These are phyloP conservation scores for Dromas ardeola DNA, from an alignment of 2,113 vertebrate genomes.

Conservation along the genomic window DNA sequence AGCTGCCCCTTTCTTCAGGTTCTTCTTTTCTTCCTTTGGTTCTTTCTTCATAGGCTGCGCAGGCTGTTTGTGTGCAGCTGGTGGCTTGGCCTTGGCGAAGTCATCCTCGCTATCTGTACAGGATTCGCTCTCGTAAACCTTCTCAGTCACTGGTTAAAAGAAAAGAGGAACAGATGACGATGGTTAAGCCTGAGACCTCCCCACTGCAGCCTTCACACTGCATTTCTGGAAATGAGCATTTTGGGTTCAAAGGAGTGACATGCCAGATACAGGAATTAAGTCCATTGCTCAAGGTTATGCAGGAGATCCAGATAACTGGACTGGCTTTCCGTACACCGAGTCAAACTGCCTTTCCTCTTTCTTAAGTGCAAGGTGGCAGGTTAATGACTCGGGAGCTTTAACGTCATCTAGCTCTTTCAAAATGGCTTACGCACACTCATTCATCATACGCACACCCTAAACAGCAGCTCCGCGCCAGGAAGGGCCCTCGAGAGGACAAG, in stretches of 20 bases:
- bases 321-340: background rate
- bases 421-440: accelerated
- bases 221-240: background rate
- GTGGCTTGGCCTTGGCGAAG: conserved; percentile 44
- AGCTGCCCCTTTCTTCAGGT: conserved; percentile 76
- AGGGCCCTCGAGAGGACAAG: background rate
- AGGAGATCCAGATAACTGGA: background rate
- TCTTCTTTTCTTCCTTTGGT: conserved; percentile 79
- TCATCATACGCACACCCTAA: accelerated
- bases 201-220: background rate
- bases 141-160: conserved; percentile 87
- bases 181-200: background rate
- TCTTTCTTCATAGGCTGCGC: conserved; percentile 47
- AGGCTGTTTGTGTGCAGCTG: conserved; percentile 21
- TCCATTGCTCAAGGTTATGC: background rate
- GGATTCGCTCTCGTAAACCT: conserved; percentile 90
- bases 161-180: background rate
- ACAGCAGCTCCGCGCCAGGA: background rate
- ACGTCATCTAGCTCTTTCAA: background rate
- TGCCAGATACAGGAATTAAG: background rate
- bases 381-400: background rate
- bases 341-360: background rate
- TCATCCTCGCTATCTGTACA: conserved; percentile 90
- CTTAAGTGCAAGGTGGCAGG: background rate
- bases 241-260: background rate